Conservation (phyloP, 2,113 vertebrate genomes). For the Pelusios castaneus region DNA sequence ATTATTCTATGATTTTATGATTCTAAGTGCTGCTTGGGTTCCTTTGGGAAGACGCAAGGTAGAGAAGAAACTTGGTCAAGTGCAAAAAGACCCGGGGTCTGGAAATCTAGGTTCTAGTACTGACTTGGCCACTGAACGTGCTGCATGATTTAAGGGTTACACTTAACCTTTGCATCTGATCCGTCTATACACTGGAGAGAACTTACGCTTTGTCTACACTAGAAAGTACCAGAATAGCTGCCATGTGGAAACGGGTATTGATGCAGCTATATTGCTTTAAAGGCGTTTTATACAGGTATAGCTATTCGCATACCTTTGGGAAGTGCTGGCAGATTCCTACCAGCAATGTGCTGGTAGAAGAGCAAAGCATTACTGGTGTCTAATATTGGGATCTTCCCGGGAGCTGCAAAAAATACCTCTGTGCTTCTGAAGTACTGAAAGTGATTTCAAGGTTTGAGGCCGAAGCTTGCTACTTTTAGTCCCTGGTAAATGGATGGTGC, state of each 20-base stretch:
- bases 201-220: not conserved
- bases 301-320: not conserved
- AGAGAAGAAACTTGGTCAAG: not conserved
- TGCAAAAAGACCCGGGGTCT: not conserved
- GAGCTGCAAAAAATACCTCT: not conserved
- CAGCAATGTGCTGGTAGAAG: not conserved
- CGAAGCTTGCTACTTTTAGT: accelerated
- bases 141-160: not conserved
- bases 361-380: not conserved
- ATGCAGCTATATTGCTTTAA: not conserved
- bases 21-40: not conserved
- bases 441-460: accelerated
- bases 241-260: not conserved
- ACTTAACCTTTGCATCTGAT: not conserved
- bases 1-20: too few relatives aligned
- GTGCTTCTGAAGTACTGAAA: not conserved
- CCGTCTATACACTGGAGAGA: not conserved
- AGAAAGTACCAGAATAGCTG: not conserved
- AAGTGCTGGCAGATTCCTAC: not conserved
- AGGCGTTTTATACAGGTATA: not conserved
- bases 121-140: not conserved
- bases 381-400: not conserved
- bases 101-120: not conserved
- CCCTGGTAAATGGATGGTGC: accelerated
- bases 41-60: not conserved